A percentile compares a stretch with the other conserved stretches of the same genome.
Evolutionary conservation across 64 coral and sea anemone species (phyloP).

Genomic region (Porites lutea): DNA sequence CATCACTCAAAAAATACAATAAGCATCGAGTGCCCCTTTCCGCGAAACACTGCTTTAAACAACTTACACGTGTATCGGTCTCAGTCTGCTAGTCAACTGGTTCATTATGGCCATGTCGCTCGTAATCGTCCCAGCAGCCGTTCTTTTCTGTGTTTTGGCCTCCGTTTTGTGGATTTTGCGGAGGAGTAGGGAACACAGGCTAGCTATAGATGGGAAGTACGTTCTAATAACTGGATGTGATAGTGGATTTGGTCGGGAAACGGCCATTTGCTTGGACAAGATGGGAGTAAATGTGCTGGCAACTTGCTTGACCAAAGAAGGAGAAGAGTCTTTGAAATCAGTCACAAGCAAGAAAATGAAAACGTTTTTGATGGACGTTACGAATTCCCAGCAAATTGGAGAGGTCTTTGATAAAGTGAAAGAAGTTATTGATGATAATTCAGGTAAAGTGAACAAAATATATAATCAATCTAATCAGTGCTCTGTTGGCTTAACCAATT

Average conservation of each 20-base stretch:
- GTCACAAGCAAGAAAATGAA: slow-evolving; percentile 7
- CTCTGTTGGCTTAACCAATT: too few species aligned
- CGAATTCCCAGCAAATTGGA: slow-evolving; percentile 31
- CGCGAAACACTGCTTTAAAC: too few species aligned
- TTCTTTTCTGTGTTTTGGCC: neutral
- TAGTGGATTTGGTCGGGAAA: slow-evolving; percentile 27
- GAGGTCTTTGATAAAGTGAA: slow-evolving; percentile 27
- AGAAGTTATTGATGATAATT: neutral
- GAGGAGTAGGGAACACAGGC: neutral
- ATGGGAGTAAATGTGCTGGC: slow-evolving; percentile 54
- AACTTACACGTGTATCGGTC: too few species aligned
- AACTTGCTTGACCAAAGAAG: slow-evolving; percentile 58
- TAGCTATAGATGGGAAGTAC: slow-evolving; percentile 4
- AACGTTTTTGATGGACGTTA: neutral
- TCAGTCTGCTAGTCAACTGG: too few species aligned
- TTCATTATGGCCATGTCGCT: neutral
- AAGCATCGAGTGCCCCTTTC: too few species aligned
- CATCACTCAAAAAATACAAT: too few species aligned
- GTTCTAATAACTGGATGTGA: slow-evolving; percentile 68
- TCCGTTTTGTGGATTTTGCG: neutral
- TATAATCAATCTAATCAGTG: too few species aligned
- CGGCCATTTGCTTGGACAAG: slow-evolving; percentile 36
- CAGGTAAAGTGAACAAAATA: too few species aligned
- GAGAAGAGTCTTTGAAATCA: slow-evolving; percentile 33
- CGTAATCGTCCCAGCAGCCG: neutral